Evolutionary conservation across 2,888 invertebrate species (phyloP).

Genomic region (Rhagonycha lutea): DNA sequence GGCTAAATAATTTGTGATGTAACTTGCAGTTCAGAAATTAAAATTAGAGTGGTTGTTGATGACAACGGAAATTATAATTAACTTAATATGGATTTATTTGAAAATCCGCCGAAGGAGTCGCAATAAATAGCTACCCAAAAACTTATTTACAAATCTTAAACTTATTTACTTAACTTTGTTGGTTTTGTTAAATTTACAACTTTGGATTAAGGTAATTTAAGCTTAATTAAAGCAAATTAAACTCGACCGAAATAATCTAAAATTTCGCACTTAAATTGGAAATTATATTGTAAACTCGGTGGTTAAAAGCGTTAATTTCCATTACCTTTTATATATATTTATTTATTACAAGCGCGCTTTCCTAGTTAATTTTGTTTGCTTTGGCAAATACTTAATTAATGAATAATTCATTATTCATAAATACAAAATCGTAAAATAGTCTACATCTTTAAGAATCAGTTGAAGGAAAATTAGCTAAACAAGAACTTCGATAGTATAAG

Average conservation of each 20-base stretch:
- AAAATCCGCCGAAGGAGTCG: not conserved
- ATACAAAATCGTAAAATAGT: no score
- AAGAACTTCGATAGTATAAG: no score
- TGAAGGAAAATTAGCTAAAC: no score
- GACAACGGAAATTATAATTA: not conserved
- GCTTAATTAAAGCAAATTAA: not conserved
- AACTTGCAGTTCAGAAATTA: not conserved
- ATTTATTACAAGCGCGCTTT: not conserved
- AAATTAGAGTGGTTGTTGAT: no score
- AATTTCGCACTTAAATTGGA: not conserved
- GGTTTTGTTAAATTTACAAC: not conserved
- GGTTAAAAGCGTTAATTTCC: not conserved
- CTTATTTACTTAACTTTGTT: not conserved
- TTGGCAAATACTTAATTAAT: no score
- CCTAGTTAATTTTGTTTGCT: not conserved
- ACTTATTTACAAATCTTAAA: not conserved
- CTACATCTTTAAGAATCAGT: no score
- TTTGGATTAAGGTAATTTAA: not conserved
- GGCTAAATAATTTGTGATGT: not conserved
- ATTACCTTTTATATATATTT: not conserved
- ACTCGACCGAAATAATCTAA: not conserved
- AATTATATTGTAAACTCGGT: not conserved
- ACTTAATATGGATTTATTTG: not conserved
- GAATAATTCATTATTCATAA: no score
- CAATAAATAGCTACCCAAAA: not conserved